Evolutionary conservation across 92 coral and sea anemone species (phyloP).

Genomic region (Epizoanthus stellaris): DNA sequence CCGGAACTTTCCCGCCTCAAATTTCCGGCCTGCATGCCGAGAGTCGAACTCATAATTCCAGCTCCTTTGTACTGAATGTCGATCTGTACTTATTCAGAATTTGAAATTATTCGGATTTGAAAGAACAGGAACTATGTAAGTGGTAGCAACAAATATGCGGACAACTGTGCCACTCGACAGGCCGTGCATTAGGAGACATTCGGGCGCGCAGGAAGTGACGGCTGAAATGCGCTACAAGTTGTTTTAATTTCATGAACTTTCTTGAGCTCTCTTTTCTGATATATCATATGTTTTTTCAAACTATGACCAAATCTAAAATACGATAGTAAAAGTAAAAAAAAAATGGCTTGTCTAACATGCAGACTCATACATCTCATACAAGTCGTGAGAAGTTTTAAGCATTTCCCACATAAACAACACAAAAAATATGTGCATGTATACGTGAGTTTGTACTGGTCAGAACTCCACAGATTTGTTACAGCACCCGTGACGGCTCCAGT

Average conservation of each 20-base stretch:
- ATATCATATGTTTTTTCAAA: not conserved
- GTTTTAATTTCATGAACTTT: not conserved
- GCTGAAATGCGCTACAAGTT: slow-evolving; percentile 9
- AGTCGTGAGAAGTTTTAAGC: not conserved
- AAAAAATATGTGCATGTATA: not conserved
- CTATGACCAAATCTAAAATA: not conserved
- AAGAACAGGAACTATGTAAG: not conserved
- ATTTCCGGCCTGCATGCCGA: too few species aligned
- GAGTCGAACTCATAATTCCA: too few species aligned
- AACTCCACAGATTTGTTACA: not conserved
- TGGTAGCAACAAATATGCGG: not conserved
- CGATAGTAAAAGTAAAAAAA: not conserved
- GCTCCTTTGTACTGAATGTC: not conserved
- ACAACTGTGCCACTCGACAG: not conserved
- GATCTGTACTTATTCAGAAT: not conserved
- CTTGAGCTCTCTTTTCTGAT: not conserved
- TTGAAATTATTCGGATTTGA: not conserved
- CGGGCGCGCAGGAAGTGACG: not conserved
- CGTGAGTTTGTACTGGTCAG: not conserved
- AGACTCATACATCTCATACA: not conserved
- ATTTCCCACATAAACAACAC: not conserved
- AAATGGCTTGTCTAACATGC: too few species aligned
- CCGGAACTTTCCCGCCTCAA: too few species aligned
- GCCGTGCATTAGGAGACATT: not conserved
- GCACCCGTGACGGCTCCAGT: not conserved